These are phyloP conservation scores for Chrysina gloriosa DNA, from an alignment of 2,888 invertebrate species.

Conservation along the genomic window DNA sequence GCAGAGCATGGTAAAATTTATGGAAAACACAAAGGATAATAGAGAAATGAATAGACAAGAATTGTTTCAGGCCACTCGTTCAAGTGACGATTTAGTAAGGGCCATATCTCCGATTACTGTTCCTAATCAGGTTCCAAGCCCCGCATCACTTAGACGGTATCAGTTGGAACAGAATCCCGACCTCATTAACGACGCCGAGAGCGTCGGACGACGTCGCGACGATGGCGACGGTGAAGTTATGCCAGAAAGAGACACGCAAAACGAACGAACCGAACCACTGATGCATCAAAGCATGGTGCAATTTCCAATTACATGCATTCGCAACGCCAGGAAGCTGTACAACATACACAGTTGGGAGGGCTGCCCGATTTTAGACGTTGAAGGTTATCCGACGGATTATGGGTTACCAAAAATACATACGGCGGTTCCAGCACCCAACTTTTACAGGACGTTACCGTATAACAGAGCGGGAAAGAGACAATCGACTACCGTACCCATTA, in stretches of 20 bases:
- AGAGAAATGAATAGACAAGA: constrained; percentile 55
- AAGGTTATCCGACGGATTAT: constrained; percentile 80
- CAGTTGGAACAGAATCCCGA: constrained; percentile 80
- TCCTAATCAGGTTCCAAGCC: constrained; percentile 67
- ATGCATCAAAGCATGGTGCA: constrained; percentile 45
- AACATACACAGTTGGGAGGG: constrained; percentile 79
- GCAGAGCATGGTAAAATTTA: constrained; percentile 55
- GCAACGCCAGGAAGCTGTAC: constrained; percentile 67
- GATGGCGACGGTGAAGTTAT: constrained; percentile 62
- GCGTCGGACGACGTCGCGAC: constrained; percentile 63
- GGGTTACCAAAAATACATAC: constrained; percentile 75
- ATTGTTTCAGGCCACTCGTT: constrained; percentile 57
- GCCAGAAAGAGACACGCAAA: constrained; percentile 59
- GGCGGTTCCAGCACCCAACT: constrained; percentile 62
- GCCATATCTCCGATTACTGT: constrained; percentile 56
- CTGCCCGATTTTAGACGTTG: constrained; percentile 80
- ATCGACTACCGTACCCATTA: constrained; percentile 67
- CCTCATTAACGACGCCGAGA: constrained; percentile 79
- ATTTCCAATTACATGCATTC: constrained; percentile 54
- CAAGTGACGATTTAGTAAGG: constrained; percentile 56
- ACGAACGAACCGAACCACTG: constrained; percentile 30
- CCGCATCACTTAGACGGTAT: constrained; percentile 68
- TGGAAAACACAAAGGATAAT: constrained; percentile 53
- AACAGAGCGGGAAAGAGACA: constrained; percentile 70
- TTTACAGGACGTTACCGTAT: constrained; percentile 83